Base-by-base conservation (phyloP, 2,888 invertebrate genomes). In the Stenodera caucasica region DNA sequence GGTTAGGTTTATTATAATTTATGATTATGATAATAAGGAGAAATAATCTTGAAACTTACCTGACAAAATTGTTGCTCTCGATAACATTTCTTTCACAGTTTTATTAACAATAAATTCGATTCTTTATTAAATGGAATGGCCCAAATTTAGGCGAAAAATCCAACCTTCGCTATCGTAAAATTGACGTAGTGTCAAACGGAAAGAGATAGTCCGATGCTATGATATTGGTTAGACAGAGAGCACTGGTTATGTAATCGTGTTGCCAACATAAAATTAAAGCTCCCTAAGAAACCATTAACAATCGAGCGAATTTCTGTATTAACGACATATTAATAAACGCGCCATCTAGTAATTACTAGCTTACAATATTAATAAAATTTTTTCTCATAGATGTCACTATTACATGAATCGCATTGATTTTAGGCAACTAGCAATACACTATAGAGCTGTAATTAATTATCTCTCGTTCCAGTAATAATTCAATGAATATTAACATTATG, bases 61-160 rank as follows among this genome's bases (percentile, higher is more conserved):
- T 83, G 88, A 83, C 79, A 88, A 84, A 80, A 88, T 82, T 80
- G 86, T 85, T 79, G 86, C 83, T 76, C 88, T 86, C 72, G 88
- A 88, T 78, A 88, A 81, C 89, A 89, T 88, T 83, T 84, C n/a
- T n/a, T n/a, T n/a, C n/a, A n/a, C n/a, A n/a, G n/a, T n/a, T 85
- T 61, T 4, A 26, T 50, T 18, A 8, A 18, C 2, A 23, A 12
- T 12, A 23, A 45, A 23, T 23, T 23, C 0, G 21, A 4, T 23
- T 23, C 2, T 26, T 45, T n/a, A 11, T 12, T n/a, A 9, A 12
- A 3, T n/a, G 18, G n/a, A 45, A 45, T 1, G 45, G 23, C 45
- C 21, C 12, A n/a, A 45, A 45, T n/a, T n/a, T 23, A 23, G 23
- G 6, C 23, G 5, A 45, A 21, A 21, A 45, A 21, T 23, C 23